Percentiles rank a stretch among this genome's conserved stretches.
These are phyloP conservation scores for Caenorhabditis sp. DNA, from an alignment of 2,888 invertebrate species.

Conservation along the genomic window DNA sequence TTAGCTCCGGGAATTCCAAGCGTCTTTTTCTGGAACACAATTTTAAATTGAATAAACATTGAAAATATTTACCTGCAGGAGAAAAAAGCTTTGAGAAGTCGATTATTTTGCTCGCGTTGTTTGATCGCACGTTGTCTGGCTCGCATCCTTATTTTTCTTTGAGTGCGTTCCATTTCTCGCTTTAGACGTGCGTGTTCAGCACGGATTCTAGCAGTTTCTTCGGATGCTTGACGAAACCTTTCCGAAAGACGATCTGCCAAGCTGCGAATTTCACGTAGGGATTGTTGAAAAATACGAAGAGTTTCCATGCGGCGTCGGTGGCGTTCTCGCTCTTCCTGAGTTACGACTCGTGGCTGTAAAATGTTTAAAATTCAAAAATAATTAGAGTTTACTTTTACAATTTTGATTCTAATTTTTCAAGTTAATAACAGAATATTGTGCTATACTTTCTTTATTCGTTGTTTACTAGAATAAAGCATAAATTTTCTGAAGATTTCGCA, in stretches of 20 bases:
- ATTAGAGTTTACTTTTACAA: too few species aligned
- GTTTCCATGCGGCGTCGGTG: not conserved
- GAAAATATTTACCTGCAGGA: constrained; percentile 16
- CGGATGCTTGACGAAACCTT: constrained; percentile 3
- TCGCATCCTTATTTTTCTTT: not conserved
- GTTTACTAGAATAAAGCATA: too few species aligned
- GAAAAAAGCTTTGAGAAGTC: constrained; percentile 12
- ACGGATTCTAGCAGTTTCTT: constrained; percentile 8
- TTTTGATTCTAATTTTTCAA: too few species aligned
- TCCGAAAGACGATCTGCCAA: constrained; percentile 16
- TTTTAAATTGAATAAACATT: not conserved
- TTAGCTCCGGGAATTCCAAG: constrained; percentile 14
- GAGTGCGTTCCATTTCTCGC: not conserved
- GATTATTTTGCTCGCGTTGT: not conserved
- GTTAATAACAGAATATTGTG: too few species aligned
- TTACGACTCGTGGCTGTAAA: not conserved
- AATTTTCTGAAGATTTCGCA: not conserved
- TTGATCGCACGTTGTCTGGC: not conserved
- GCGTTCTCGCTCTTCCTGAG: not conserved
- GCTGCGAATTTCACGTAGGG: constrained; percentile 3
- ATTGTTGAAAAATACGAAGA: constrained; percentile 16
- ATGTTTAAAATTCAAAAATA: too few species aligned
- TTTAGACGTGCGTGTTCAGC: constrained; percentile 6
- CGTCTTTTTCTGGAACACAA: constrained; percentile 27
- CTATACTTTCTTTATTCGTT: too few species aligned